Percentiles rank a stretch among this genome's conserved stretches.
These are phyloP conservation scores for Uropetala carovei DNA, from an alignment of 2,888 invertebrate genomes.

Conservation along the genomic window DNA sequence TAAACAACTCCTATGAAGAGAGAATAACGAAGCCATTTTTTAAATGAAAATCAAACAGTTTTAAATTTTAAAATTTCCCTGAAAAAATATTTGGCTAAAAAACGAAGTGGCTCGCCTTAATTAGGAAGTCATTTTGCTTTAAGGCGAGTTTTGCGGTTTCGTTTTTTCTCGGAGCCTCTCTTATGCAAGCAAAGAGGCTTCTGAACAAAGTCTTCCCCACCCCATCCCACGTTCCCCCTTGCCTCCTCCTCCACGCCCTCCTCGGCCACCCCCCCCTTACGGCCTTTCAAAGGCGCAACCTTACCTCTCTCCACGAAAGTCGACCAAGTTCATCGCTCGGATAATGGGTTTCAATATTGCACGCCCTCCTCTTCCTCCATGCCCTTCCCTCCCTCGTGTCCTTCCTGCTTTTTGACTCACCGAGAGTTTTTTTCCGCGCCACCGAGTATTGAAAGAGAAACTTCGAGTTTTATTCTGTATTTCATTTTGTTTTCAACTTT, in stretches of 20 bases:
- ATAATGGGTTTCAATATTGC: not conserved
- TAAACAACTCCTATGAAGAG: too few species aligned
- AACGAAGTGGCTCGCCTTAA: constrained; percentile 6
- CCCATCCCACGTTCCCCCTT: not conserved
- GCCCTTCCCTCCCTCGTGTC: not conserved
- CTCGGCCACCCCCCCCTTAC: not conserved
- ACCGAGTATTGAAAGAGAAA: not conserved
- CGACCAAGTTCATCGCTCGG: constrained; percentile 57
- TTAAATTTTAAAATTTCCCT: not conserved
- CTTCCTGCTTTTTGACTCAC: not conserved
- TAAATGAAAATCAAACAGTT: not conserved
- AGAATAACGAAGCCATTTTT: not conserved
- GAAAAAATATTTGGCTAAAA: not conserved
- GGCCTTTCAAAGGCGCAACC: constrained; percentile 36
- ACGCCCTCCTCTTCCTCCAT: not conserved
- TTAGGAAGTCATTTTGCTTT: constrained; percentile 19
- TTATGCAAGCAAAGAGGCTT: not conserved
- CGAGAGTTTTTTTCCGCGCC: not conserved
- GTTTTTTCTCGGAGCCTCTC: not conserved
- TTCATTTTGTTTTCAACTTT: not conserved
- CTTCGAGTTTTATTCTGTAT: not conserved
- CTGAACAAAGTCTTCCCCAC: not conserved
- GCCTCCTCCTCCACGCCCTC: not conserved
- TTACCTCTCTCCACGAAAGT: not conserved
- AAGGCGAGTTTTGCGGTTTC: constrained; percentile 22